These are phyloP conservation scores for Amia ocellicauda DNA, from an alignment of 2,113 vertebrate genomes.

Conservation along the genomic window DNA sequence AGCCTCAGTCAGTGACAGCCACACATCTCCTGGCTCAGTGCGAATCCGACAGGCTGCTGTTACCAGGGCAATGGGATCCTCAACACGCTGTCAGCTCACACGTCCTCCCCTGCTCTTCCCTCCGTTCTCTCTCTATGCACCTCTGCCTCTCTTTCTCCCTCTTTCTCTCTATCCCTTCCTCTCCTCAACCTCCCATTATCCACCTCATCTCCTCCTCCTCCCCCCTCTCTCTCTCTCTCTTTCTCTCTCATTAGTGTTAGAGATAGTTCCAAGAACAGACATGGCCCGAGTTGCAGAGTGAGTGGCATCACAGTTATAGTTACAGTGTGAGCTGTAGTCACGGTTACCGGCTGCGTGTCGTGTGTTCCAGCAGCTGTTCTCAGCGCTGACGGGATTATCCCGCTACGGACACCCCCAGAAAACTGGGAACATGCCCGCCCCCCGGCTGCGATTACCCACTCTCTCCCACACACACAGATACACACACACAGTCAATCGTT, in stretches of 20 bases:
- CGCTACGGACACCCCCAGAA: constrained; percentile 17
- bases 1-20: constrained; percentile 33
- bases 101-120: constrained; percentile 11
- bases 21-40: constrained; percentile 29
- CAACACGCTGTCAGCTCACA: background rate
- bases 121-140: background rate
- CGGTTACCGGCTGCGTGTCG: no score
- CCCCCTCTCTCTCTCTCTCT: background rate
- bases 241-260: no score
- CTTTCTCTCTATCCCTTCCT: background rate
- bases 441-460: background rate
- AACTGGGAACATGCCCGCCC: constrained; percentile 16
- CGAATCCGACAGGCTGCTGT: constrained; percentile 13
- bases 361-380: constrained; percentile 8
- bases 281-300: no score
- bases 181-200: no score
- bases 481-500: background rate
- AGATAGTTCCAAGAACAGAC: no score
- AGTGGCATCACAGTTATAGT: no score
- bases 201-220: background rate
- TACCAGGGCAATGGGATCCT: constrained; percentile 23
- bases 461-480: background rate
- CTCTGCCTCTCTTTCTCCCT: constrained; percentile 2
- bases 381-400: constrained; percentile 25
- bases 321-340: no score